Base-by-base conservation (phyloP, 2,888 invertebrate species). In the Amphipoea lucens region DNA sequence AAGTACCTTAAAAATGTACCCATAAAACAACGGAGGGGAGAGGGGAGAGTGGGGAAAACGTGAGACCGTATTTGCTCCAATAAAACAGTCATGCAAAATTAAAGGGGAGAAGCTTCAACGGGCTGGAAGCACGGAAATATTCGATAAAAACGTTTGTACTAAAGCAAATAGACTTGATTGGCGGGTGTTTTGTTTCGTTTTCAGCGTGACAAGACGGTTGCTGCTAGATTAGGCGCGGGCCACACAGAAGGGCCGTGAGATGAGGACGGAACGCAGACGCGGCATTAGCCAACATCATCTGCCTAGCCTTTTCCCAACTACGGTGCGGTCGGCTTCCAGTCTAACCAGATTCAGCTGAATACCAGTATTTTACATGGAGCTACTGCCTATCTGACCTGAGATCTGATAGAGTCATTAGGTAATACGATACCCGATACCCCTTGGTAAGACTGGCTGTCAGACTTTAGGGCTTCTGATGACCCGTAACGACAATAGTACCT, bases 71-170 rank as follows among this genome's bases (percentile, higher is more conserved):
- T 79, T 74, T 74, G 65, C 85, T 78, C 77, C 79, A 73, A 81
- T 78, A 83, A 83, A 84, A 83, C 78, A 81, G 76, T 85, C 78
- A 84, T 83, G 84, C 73, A 87, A 86, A 85, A 89, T 90, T 85
- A 90, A 84, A 77, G 83, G 51, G 65, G 62, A 74, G 75, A 85
- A 69, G 73, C 65, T 78, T 79, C 83, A 73, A 75, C 68, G 74
- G 78, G 74, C 78, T 81, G 83, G 80, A 77, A 71, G 68, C 76
- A 72, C 60, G 81, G 63, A 78, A 83, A 86, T 81, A 86, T 90
- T 86, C 66, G 80, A 81, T 79, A 82, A 89, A 75, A 65, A 36
- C n/a, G 57, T 73, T 78, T 67, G 69, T 71, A 77, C 77, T 80
- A 78, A 76, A 78, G 42, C 65, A 75, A 85, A 81, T 57, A 82